Evolutionary conservation across 2,888 invertebrate species (phyloP).

Genomic region (Charanyca ferruginea): DNA sequence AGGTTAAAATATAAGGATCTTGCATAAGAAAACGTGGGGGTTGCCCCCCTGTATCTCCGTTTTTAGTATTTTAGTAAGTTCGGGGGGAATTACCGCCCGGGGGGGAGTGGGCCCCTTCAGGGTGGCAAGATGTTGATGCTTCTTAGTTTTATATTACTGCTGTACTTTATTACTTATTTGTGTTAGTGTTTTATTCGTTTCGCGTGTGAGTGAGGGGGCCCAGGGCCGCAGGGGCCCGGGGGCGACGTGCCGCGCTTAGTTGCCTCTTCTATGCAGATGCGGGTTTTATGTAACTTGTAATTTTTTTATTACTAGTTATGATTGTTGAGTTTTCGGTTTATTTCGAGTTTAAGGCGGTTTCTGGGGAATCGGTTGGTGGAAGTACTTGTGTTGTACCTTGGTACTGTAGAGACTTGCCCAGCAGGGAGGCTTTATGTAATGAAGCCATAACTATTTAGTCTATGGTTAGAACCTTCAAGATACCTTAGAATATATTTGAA

Average conservation of each 20-base stretch:
- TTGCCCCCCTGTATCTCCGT: slow-evolving; percentile 88
- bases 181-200: slow-evolving; percentile 78
- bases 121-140: slow-evolving; percentile 90
- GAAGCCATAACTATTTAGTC: too few relatives aligned
- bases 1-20: slow-evolving; percentile 91
- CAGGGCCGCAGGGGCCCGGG: slow-evolving; percentile 65
- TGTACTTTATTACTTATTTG: slow-evolving; percentile 91
- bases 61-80: slow-evolving; percentile 92
- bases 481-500: too few relatives aligned
- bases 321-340: slow-evolving; percentile 54
- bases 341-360: slow-evolving; percentile 14
- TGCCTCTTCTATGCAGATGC: slow-evolving; percentile 86
- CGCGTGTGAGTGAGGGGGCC: slow-evolving; percentile 76
- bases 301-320: slow-evolving; percentile 69
- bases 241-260: slow-evolving; percentile 73
- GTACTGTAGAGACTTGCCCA: too few relatives aligned
- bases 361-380: slow-evolving; percentile 20
- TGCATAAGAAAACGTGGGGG: slow-evolving; percentile 90
- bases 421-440: too few relatives aligned
- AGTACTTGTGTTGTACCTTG: not conserved
- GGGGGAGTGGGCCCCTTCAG: slow-evolving; percentile 68
- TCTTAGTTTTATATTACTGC: slow-evolving; percentile 91
- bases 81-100: slow-evolving; percentile 87
- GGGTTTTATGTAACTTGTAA: slow-evolving; percentile 72
- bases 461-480: too few relatives aligned